Base-by-base conservation (phyloP, 2,888 invertebrate species). In the Matsumyia berberina region DNA sequence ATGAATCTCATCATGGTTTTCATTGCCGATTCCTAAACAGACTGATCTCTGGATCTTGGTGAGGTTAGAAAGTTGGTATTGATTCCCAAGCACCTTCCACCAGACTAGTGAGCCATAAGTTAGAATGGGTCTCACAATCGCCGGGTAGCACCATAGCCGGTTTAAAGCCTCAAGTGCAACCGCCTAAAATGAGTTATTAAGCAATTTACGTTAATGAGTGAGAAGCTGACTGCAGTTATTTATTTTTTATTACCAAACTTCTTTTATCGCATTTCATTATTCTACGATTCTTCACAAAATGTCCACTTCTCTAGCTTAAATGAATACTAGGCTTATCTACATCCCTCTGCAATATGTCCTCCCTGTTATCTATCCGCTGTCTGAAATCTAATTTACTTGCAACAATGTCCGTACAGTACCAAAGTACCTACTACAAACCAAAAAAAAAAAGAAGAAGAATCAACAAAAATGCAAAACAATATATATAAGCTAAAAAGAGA, bases 341-440 rank as follows among this genome's bases (percentile, higher is more conserved):
- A 60, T 51, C 72, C 51, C 60, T 51, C 17, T 0, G 58, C 31
- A 51, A 58, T 69, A 39, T 55, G 55, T 58, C 64, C 5, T 39
- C 24, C 6, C 17, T 37, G 64, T 35, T 70, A 46, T 19, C 78
- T 64, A 31, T 73, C 46, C 19, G 60, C 46, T 67, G 49, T 4
- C 39, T 35, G 46, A 70, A 70, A 76, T 70, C 76, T 64, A 70
- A 81, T 76, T 81, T 70, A 51, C 69, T 76, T 69, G 76, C 76
- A 74, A 58, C 74, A 81, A 64, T 69, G 37, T 39, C 57, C 8
- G n/a, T 57, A 37, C 55, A 44, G 44, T 46, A 39, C 37, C 49
- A 35, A 15, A n/a, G 2, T 9, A 46, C n/a, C n/a, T 6, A 37
- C 46, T 46, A 49, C 6, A 31, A 49, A 31, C 2, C 33, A 42